Percentiles rank a stretch among this genome's conserved stretches.
These are phyloP conservation scores for Orthosia cruda DNA, from an alignment of 2,888 invertebrate species.

Conservation along the genomic window DNA sequence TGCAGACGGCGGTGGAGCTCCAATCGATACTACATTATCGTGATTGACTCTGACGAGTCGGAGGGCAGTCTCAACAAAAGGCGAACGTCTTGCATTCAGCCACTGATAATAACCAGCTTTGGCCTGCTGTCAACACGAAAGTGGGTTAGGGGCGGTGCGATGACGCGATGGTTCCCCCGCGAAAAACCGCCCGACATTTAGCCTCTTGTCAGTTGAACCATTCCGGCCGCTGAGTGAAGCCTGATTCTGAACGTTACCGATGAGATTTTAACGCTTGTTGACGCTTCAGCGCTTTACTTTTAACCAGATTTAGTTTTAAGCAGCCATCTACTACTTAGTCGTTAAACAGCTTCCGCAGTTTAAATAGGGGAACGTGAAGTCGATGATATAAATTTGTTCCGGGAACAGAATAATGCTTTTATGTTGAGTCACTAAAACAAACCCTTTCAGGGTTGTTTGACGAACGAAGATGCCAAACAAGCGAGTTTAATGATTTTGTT, in stretches of 20 bases:
- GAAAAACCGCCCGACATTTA: constrained; percentile 58
- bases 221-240: constrained; percentile 32
- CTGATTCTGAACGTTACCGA: constrained; percentile 52
- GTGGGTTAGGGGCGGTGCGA: constrained; percentile 72
- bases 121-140: constrained; percentile 74
- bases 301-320: constrained; percentile 46
- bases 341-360: constrained; percentile 17
- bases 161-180: constrained; percentile 44
- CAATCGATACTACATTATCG: constrained; percentile 71
- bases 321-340: constrained; percentile 22
- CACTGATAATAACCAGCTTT: constrained; percentile 74
- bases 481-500: constrained; percentile 49
- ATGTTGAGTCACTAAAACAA: constrained; percentile 49
- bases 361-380: constrained; percentile 18
- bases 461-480: constrained; percentile 31
- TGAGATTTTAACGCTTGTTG: constrained; percentile 62
- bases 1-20: constrained; percentile 57
- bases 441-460: constrained; percentile 43
- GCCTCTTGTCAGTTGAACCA: constrained; percentile 48
- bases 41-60: constrained; percentile 58
- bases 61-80: constrained; percentile 58
- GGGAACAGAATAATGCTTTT: constrained; percentile 43
- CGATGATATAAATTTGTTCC: constrained; percentile 35
- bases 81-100: constrained; percentile 62
- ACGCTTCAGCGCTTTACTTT: constrained; percentile 44